phyloP scores from a whole-genome alignment of 35 echinoderm and acorn worm genomes.

The Ophioderma brevispina region DNA sequence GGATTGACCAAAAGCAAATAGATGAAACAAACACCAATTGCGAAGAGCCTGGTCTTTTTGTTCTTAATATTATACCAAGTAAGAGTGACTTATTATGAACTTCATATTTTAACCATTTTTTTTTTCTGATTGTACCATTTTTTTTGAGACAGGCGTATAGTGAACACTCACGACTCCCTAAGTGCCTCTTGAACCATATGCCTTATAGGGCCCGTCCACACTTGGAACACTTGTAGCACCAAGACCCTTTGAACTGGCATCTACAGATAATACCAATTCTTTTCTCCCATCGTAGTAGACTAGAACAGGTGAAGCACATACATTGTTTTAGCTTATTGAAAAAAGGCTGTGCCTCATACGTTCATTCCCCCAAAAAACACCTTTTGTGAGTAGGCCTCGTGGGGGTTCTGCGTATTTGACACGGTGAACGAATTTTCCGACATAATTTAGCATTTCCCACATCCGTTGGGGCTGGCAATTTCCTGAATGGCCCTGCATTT shows the following conservation, averaged over 20 bases:
- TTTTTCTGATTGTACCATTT: no score
- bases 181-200: conserved; percentile 20
- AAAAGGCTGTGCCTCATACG: neutral
- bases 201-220: conserved; percentile 6
- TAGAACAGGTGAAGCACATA: conserved; percentile 44
- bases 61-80: no score
- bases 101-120: no score
- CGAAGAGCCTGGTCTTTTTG: no score
- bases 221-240: conserved; percentile 47
- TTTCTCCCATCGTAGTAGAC: conserved; percentile 42
- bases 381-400: conserved; percentile 38
- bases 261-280: conserved; percentile 34
- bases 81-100: no score
- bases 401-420: conserved; percentile 33
- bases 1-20: no score
- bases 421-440: conserved; percentile 42
- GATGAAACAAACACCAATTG: no score
- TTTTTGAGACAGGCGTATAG: no score
- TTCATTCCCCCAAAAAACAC: conserved; percentile 19
- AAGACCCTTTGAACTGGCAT: conserved; percentile 31
- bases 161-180: neutral
- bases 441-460: conserved; percentile 32
- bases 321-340: conserved; percentile 30
- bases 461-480: conserved; percentile 19
- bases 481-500: conserved; percentile 8